Conservation (phyloP, 1,140 invertebrate species). For the Drosophila kanapiae region DNA sequence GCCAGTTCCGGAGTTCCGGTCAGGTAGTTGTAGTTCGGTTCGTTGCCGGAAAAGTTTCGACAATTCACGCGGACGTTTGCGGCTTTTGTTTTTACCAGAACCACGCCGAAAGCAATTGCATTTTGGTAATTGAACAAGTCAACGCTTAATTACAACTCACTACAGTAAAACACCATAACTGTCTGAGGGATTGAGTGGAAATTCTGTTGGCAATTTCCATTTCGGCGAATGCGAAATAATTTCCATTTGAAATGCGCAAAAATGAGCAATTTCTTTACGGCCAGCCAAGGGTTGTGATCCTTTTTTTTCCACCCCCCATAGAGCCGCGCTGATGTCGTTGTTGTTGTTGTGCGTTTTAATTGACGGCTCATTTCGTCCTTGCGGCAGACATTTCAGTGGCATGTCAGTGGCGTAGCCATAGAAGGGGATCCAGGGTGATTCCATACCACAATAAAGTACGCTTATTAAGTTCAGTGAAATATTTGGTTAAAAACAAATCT, state of each 20-base stretch:
- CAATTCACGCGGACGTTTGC: constrained; percentile 57
- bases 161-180: constrained; percentile 71
- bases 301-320: not conserved
- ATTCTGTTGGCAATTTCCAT: constrained; percentile 20
- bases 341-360: constrained; percentile 64
- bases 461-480: not conserved
- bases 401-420: not conserved
- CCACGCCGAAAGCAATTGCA: constrained; percentile 74
- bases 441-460: not conserved
- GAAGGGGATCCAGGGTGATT: not conserved
- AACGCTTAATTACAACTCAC: constrained; percentile 77
- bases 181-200: constrained; percentile 56
- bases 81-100: constrained; percentile 26
- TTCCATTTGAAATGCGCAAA: constrained; percentile 74
- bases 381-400: constrained; percentile 16
- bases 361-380: constrained; percentile 69
- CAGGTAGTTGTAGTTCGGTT: constrained; percentile 1
- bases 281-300: not conserved
- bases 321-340: constrained; percentile 7
- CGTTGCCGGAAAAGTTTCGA: constrained; percentile 28
- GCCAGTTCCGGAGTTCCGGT: constrained; percentile 25
- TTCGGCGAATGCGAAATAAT: constrained; percentile 48
- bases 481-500: not conserved
- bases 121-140: constrained; percentile 83
- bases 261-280: constrained; percentile 71